Conservation (phyloP, 2,888 invertebrate species). For the Agrochola lota region DNA sequence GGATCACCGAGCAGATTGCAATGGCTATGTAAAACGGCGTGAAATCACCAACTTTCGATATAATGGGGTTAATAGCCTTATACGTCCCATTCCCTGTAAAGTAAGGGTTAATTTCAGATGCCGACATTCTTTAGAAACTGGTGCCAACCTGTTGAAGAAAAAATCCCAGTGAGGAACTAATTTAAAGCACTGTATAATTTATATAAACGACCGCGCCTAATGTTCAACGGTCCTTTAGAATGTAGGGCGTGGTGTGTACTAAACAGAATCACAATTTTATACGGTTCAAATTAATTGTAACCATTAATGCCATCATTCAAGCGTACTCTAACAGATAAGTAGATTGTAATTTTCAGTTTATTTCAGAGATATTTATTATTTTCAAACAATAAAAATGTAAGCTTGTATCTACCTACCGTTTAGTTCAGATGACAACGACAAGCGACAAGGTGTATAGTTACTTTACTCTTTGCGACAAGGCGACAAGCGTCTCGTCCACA, state of each 20-base stretch:
- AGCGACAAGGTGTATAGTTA: too few species aligned
- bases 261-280: not conserved
- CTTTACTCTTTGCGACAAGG: too few species aligned
- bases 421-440: constrained; percentile 24
- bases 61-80: constrained; percentile 80
- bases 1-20: constrained; percentile 94
- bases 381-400: constrained; percentile 4
- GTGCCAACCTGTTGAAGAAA: constrained; percentile 83
- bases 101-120: constrained; percentile 83
- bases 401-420: constrained; percentile 14
- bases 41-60: constrained; percentile 92
- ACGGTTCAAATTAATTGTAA: not conserved
- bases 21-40: constrained; percentile 96
- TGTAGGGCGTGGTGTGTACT: constrained; percentile 53
- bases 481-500: constrained; percentile 20
- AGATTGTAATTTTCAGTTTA: not conserved
- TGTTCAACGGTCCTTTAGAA: constrained; percentile 37
- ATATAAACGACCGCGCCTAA: constrained; percentile 36
- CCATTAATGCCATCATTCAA: not conserved
- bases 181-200: constrained; percentile 12
- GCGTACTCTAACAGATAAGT: not conserved
- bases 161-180: constrained; percentile 72
- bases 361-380: constrained; percentile 14
- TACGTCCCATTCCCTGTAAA: constrained; percentile 87
- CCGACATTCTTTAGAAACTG: constrained; percentile 80